Base-by-base conservation (phyloP, 2,113 vertebrate genomes). In the Oncorhynchus gorbuscha region DNA sequence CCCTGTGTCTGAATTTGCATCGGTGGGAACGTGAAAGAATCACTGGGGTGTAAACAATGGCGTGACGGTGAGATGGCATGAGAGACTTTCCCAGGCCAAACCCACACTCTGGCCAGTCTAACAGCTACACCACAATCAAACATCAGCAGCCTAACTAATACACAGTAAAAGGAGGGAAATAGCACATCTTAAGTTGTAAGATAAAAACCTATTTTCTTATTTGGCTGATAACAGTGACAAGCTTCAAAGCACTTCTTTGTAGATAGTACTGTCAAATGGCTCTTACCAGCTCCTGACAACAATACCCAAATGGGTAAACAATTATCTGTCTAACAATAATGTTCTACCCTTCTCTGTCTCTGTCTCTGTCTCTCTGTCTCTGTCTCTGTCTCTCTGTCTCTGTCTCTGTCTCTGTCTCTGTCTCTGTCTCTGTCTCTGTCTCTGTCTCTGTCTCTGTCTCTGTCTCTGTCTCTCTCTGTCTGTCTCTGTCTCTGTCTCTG, bases 241-340 rank as follows among this genome's bases (percentile, higher is more conserved):
- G 92, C 90, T 95, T 95, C 94, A 93, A 91, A 94, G 92, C 90
- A 89, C 82, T 88, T 83, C 90, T 93, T 94, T 93, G 94, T 94
- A 94, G 94, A 93, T 93, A 90, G 78, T 85, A 45, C 39, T 11
- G 39, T 66, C 85, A 90, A 79, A 84, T 86, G 78, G 87, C 88
- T 88, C 73, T 86, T 79, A 86, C 55, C 75, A 79, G 82, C 81
- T 78, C 83, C 81, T 83, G 71, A 92, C 88, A 90, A 89, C 83
- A 90, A 79, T 86, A 84, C 81, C 80, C 86, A 83, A 85, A 89
- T 89, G 85, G 86, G 84, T 78, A 87, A 85, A 88, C 85, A 87
- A 85, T 86, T 82, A 89, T 91, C 87, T 86, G 88, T 79, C 76
- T 11, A 45, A 64, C 67, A 86, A 87, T 87, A 85, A 88, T 80